phyloP scores from a whole-genome alignment of 1,140 invertebrate genomes.

The Ceratosolen solmsi region DNA sequence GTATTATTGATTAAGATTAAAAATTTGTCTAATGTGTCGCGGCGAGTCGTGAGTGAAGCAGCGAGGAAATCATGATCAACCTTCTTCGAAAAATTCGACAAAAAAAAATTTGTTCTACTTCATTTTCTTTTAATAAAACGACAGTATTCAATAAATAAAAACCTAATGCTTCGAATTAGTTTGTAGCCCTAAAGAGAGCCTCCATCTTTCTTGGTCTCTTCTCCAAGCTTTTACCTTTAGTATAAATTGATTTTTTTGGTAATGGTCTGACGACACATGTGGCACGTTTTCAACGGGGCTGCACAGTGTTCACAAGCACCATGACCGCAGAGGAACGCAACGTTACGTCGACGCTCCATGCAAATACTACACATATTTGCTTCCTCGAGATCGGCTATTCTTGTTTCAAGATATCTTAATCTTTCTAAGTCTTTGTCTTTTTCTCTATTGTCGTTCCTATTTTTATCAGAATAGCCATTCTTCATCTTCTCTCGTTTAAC shows the following conservation, averaged over 20 bases:
- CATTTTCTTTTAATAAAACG: constrained; percentile 20
- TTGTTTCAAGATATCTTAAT: constrained; percentile 85
- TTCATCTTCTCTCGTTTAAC: constrained; percentile 52
- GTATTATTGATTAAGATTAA: not conserved
- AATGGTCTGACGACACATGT: constrained; percentile 94
- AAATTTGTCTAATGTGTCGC: not conserved
- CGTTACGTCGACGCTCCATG: constrained; percentile 85
- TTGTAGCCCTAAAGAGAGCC: not conserved
- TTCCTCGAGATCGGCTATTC: constrained; percentile 92
- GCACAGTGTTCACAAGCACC: constrained; percentile 89
- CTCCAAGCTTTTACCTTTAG: constrained; percentile 60
- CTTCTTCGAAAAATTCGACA: too few species aligned
- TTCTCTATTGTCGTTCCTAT: constrained; percentile 68
- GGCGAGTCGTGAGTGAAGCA: not conserved
- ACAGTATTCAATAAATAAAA: constrained; percentile 50
- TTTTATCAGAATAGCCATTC: constrained; percentile 53
- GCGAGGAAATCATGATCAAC: too few species aligned
- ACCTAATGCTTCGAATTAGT: constrained; percentile 11
- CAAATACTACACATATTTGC: constrained; percentile 85
- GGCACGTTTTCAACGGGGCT: constrained; percentile 87
- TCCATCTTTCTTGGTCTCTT: not conserved
- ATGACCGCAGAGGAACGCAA: constrained; percentile 92
- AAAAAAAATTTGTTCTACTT: too few species aligned
- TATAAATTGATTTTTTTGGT: constrained; percentile 91
- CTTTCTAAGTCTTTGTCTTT: constrained; percentile 74